Percentiles rank a stretch among this genome's conserved stretches.
These are phyloP conservation scores for Luscinia luscinia DNA, from an alignment of 2,797 vertebrate species.

Conservation along the genomic window DNA sequence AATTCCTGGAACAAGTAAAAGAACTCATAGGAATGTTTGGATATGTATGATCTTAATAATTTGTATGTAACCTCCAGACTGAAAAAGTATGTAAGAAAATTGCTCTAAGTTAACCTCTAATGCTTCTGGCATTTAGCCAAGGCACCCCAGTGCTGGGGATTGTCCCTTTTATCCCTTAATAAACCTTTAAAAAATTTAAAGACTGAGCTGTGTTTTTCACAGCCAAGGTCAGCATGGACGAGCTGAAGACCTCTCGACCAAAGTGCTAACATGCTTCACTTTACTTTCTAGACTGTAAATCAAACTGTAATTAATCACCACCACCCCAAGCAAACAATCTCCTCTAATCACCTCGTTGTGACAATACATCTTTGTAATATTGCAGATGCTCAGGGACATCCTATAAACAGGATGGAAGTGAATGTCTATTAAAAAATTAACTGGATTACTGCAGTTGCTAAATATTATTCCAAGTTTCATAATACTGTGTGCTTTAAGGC, in stretches of 20 bases:
- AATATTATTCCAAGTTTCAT: constrained; percentile 41
- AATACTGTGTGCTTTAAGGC: neutral
- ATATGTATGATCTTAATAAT: neutral
- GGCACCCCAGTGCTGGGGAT: neutral
- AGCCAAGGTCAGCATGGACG: neutral
- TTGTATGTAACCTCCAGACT: neutral
- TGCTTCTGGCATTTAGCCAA: neutral
- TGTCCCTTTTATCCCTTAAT: neutral
- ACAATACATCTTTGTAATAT: neutral
- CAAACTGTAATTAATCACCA: neutral
- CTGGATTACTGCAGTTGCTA: constrained; percentile 9
- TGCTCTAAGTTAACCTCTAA: neutral
- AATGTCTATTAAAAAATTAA: neutral
- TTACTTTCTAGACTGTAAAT: neutral
- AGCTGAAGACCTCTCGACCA: neutral
- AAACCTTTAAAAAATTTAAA: neutral
- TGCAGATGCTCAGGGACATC: constrained; percentile 1
- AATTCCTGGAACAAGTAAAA: neutral
- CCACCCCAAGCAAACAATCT: neutral
- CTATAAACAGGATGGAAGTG: constrained; percentile 37
- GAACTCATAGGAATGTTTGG: neutral
- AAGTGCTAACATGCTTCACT: neutral
- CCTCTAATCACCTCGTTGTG: neutral
- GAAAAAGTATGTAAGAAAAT: neutral
- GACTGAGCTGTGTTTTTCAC: neutral